A percentile compares a stretch with the other conserved stretches of the same genome.
Conservation (phyloP, 2,797 vertebrate species). For the Lacerta bilineata region DNA sequence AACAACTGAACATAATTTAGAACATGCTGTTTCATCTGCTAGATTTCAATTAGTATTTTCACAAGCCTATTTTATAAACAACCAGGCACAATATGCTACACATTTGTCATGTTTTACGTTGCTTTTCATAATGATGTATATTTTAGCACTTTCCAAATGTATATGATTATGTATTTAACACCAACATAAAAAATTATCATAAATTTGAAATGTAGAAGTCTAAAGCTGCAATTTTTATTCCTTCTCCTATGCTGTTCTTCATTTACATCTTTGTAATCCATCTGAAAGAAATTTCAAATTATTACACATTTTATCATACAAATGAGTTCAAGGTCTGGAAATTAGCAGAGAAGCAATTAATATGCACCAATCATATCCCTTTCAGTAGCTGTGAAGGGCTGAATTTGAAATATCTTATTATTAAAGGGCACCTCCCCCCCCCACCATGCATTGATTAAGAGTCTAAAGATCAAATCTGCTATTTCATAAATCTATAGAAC, state of each 20-base stretch:
- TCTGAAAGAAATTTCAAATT: conserved; percentile 38
- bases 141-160: background rate
- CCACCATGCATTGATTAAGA: conserved; percentile 54
- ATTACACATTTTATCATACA: conserved; percentile 43
- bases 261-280: conserved; percentile 56
- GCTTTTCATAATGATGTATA: conserved; percentile 14
- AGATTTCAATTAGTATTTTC: conserved; percentile 30
- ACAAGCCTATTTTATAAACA: conserved; percentile 27
- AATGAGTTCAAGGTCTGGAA: conserved; percentile 54
- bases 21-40: conserved; percentile 7
- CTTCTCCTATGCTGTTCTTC: conserved; percentile 25
- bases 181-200: conserved; percentile 40
- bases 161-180: conserved; percentile 33
- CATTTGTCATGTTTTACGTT: background rate
- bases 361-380: conserved; percentile 19
- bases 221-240: background rate
- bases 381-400: conserved; percentile 22
- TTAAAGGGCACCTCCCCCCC: conserved; percentile 45
- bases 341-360: conserved; percentile 59
- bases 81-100: conserved; percentile 8
- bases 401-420: conserved; percentile 48
- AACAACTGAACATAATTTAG: conserved; percentile 18
- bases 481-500: background rate
- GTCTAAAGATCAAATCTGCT: conserved; percentile 43
- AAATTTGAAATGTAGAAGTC: conserved; percentile 16